A percentile compares a stretch with the other conserved stretches of the same genome.
phyloP scores from a whole-genome alignment of 2,797 vertebrate genomes.

The Orientallactaga sibirica region DNA sequence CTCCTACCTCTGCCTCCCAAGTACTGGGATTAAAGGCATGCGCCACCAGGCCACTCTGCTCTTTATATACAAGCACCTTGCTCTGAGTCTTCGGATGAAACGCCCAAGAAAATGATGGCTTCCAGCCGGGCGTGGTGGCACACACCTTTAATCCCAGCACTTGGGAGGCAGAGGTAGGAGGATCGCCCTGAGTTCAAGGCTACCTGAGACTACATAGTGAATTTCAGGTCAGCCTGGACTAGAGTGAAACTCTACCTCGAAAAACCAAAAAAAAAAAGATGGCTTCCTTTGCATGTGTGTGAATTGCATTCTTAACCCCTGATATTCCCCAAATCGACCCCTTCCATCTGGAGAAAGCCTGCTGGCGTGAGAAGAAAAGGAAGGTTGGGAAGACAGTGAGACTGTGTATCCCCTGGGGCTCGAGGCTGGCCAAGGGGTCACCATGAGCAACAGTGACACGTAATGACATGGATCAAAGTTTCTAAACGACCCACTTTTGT shows the following conservation, averaged over 20 bases:
- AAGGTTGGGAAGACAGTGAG: neutral
- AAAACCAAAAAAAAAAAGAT: too few species aligned
- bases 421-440: neutral
- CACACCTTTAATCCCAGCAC: too few species aligned
- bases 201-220: too few species aligned
- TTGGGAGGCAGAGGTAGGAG: too few species aligned
- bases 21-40: too few species aligned
- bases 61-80: neutral
- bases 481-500: neutral
- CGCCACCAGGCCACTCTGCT: too few species aligned
- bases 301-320: neutral
- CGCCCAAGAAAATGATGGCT: neutral
- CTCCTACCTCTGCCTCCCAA: too few species aligned
- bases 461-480: neutral
- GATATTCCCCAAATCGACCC: neutral
- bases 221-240: too few species aligned
- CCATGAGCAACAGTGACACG: neutral
- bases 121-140: too few species aligned
- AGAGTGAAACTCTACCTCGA: too few species aligned
- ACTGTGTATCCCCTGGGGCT: neutral
- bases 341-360: neutral
- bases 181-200: too few species aligned
- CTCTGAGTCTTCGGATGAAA: slow-evolving; percentile 1
- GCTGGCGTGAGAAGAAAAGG: neutral
- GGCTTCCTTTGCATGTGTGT: neutral